These are phyloP conservation scores for Malacoraja senta DNA, from an alignment of 2,797 vertebrate genomes.

Conservation along the genomic window DNA sequence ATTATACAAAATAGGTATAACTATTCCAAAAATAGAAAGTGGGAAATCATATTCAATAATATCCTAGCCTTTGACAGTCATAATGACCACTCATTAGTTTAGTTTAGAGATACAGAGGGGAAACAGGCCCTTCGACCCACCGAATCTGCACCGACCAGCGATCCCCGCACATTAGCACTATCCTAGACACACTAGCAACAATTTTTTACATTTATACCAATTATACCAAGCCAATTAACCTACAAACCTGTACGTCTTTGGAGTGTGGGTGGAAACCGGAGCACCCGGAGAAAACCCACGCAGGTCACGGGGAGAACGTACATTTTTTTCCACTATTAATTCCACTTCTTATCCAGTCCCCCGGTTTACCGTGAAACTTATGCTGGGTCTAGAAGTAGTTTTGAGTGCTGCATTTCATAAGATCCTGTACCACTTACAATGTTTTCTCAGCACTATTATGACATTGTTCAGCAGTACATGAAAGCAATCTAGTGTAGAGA, in stretches of 20 bases:
- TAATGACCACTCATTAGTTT: neutral
- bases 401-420: neutral
- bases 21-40: neutral
- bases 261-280: no score
- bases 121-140: no score
- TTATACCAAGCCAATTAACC: no score
- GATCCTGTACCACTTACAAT: neutral
- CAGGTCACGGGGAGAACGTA: no score
- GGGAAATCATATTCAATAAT: neutral
- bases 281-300: no score
- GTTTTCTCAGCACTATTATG: neutral
- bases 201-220: no score
- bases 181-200: no score
- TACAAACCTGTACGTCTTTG: no score
- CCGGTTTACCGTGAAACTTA: neutral
- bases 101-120: no score
- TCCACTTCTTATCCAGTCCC: neutral
- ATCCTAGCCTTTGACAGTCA: neutral
- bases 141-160: no score
- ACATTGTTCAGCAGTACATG: neutral
- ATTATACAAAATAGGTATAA: neutral
- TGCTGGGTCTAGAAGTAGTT: neutral
- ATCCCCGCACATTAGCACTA: no score
- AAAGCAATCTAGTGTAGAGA: neutral
- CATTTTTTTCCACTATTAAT: neutral